phyloP scores from a whole-genome alignment of 2,113 vertebrate species.

The Plestiodon gilberti region DNA sequence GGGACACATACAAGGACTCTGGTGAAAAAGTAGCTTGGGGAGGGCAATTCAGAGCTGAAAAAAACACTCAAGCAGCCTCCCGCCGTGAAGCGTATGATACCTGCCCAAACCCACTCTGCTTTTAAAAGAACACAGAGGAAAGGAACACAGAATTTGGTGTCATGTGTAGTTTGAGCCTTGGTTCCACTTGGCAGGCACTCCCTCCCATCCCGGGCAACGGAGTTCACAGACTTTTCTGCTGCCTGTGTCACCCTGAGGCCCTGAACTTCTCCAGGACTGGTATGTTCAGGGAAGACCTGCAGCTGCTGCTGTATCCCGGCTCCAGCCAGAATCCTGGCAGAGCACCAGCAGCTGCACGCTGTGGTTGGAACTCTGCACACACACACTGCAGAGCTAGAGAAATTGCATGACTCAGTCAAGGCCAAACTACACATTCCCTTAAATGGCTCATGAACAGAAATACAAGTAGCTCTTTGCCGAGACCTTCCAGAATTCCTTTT shows the following conservation, averaged over 20 bases:
- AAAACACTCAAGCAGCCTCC: no score
- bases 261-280: not conserved
- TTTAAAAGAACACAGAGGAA: no score
- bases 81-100: no score
- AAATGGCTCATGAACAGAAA: no score
- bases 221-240: not conserved
- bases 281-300: not conserved
- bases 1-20: not conserved
- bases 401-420: not conserved
- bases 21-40: not conserved
- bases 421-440: no score
- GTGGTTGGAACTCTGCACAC: not conserved
- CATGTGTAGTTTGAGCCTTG: not conserved
- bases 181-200: not conserved
- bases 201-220: not conserved
- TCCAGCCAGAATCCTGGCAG: not conserved
- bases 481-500: not conserved
- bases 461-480: accelerated
- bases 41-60: not conserved
- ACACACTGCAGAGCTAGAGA: not conserved
- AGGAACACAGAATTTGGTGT: not conserved
- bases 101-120: no score
- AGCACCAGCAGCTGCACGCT: not conserved
- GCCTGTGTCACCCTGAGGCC: not conserved
- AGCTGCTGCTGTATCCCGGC: not conserved